These are phyloP conservation scores for Tiliqua scincoides DNA, from an alignment of 2,113 vertebrate genomes.

Conservation along the genomic window DNA sequence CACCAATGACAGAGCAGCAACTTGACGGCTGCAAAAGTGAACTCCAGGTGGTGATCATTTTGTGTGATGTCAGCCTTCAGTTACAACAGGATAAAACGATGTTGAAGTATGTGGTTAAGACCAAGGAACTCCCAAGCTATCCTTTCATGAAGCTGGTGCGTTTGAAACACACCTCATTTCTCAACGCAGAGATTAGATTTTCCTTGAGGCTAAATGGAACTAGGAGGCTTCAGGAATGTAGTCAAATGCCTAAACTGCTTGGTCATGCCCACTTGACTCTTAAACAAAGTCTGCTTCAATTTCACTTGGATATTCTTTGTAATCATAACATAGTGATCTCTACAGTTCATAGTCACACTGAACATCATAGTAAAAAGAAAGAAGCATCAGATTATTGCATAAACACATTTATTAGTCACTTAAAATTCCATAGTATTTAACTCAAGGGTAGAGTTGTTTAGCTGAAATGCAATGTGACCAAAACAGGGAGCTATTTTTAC, in stretches of 20 bases:
- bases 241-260: not conserved
- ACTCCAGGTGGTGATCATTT: not conserved
- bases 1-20: not conserved
- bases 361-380: not conserved
- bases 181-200: not conserved
- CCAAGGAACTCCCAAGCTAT: not conserved
- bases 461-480: slow-evolving; percentile 13
- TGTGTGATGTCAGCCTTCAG: not conserved
- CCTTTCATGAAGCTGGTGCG: not conserved
- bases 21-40: not conserved
- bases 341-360: not conserved
- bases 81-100: slow-evolving; percentile 6
- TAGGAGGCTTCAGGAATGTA: not conserved
- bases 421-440: slow-evolving; percentile 23
- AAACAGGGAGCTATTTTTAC: slow-evolving; percentile 26
- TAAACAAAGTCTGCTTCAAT: not conserved
- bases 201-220: not conserved
- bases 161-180: not conserved
- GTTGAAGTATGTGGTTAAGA: not conserved
- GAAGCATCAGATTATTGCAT: not conserved
- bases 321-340: not conserved
- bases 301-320: slow-evolving; percentile 8
- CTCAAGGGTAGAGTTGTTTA: not conserved
- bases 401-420: not conserved
- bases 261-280: not conserved